These are phyloP conservation scores for Carcharodon carcharias DNA, from an alignment of 2,797 vertebrate genomes.

Conservation along the genomic window DNA sequence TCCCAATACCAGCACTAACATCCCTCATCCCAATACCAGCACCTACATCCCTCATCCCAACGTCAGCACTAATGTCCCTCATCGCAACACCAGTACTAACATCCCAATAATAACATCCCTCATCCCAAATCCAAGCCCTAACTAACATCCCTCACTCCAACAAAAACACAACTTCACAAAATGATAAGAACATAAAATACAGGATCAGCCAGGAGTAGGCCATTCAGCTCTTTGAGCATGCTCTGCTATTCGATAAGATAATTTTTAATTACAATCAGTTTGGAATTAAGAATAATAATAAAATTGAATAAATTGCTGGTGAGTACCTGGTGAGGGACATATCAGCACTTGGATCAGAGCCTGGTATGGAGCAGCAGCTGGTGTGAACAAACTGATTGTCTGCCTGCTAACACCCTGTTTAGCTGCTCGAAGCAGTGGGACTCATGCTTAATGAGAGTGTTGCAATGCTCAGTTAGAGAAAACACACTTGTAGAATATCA, in stretches of 20 bases:
- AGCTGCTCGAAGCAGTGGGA: conserved; percentile 23
- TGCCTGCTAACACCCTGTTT: conserved; percentile 10
- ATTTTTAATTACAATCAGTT: neutral
- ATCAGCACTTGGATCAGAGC: neutral
- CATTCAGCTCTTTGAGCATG: neutral
- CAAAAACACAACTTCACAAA: neutral
- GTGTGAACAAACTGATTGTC: neutral
- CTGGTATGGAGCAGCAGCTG: neutral
- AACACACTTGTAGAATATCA: neutral
- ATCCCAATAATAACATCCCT: neutral
- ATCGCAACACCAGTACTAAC: neutral
- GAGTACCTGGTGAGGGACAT: neutral
- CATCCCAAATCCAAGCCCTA: neutral
- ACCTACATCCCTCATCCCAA: neutral
- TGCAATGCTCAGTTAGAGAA: neutral
- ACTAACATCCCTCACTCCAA: neutral
- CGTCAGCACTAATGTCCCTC: neutral
- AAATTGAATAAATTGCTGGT: neutral
- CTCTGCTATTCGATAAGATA: neutral
- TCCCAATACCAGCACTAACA: no score
- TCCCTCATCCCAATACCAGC: no score
- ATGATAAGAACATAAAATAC: neutral
- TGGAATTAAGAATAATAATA: neutral
- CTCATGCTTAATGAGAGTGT: conserved; percentile 6
- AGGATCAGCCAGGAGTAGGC: neutral